phyloP scores from a whole-genome alignment of 2,797 vertebrate genomes.

The Muscicapa comitata region DNA sequence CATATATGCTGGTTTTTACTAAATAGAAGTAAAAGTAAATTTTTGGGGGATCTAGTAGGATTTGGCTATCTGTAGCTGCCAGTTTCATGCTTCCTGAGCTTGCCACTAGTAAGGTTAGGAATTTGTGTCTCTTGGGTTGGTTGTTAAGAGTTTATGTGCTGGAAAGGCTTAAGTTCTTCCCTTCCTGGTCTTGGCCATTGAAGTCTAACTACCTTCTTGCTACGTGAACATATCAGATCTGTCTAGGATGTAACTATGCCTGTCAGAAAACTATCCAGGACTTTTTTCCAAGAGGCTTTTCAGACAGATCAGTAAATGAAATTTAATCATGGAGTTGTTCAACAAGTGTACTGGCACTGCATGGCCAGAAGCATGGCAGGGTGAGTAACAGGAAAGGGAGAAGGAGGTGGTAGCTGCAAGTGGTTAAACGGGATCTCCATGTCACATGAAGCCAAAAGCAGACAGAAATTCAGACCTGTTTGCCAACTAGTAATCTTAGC shows the following conservation, averaged over 20 bases:
- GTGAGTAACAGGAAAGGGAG: neutral
- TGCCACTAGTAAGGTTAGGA: neutral
- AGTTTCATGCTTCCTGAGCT: neutral
- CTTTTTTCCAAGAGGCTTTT: neutral
- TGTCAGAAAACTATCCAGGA: neutral
- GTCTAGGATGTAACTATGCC: neutral
- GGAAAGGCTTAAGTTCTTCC: neutral
- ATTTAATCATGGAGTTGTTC: neutral
- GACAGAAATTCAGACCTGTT: neutral
- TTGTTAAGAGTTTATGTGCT: neutral
- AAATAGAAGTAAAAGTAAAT: neutral
- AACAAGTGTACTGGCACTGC: accelerated
- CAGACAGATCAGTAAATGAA: neutral
- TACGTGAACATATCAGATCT: accelerated
- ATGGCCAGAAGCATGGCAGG: neutral
- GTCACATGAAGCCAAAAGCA: neutral
- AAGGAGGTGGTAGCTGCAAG: neutral
- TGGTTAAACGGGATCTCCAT: neutral
- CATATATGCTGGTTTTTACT: neutral
- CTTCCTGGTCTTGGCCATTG: neutral
- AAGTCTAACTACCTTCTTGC: neutral
- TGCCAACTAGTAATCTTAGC: neutral
- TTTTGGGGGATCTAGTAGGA: neutral
- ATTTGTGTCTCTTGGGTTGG: neutral
- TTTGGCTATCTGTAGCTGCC: neutral